Evolutionary conservation across 2,113 vertebrate genomes (phyloP).

Genomic region (Sebastes fasciatus): DNA sequence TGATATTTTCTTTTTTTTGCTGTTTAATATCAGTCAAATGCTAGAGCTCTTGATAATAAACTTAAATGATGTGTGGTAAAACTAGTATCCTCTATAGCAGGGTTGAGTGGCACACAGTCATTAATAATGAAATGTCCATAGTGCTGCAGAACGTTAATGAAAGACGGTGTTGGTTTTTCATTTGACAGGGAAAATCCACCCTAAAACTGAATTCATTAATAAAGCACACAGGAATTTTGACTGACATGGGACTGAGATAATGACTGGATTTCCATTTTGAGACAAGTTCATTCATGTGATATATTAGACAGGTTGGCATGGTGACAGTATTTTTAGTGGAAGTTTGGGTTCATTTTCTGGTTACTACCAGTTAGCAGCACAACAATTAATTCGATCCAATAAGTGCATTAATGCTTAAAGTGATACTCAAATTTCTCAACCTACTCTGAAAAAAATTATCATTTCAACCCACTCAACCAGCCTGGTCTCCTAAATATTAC

Average conservation of each 20-base stretch:
- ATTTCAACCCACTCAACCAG: too few species aligned
- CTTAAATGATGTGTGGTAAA: constrained; percentile 69
- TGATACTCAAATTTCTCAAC: background rate
- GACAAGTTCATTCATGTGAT: too few species aligned
- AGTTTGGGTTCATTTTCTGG: background rate
- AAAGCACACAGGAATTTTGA: background rate
- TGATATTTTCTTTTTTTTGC: constrained; percentile 67
- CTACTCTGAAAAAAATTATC: too few species aligned
- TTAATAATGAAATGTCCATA: constrained; percentile 29
- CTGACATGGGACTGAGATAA: background rate
- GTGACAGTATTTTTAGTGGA: background rate
- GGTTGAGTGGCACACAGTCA: constrained; percentile 53
- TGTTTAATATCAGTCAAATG: constrained; percentile 76
- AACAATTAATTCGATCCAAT: background rate
- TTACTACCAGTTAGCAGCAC: background rate
- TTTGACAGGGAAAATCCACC: constrained; percentile 19
- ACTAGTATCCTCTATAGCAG: constrained; percentile 61
- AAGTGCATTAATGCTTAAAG: constrained; percentile 17
- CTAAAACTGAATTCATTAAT: constrained; percentile 2
- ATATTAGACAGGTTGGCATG: background rate
- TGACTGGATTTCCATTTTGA: background rate
- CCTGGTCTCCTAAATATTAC: too few species aligned
- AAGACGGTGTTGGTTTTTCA: background rate
- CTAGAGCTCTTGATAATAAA: constrained; percentile 77
- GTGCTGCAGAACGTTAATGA: constrained; percentile 1